Evolutionary conservation across 2,888 invertebrate genomes (phyloP), one percentile per base, ranked within the genome.

Genomic region (Caenorhabditis auriculariae): DNA sequence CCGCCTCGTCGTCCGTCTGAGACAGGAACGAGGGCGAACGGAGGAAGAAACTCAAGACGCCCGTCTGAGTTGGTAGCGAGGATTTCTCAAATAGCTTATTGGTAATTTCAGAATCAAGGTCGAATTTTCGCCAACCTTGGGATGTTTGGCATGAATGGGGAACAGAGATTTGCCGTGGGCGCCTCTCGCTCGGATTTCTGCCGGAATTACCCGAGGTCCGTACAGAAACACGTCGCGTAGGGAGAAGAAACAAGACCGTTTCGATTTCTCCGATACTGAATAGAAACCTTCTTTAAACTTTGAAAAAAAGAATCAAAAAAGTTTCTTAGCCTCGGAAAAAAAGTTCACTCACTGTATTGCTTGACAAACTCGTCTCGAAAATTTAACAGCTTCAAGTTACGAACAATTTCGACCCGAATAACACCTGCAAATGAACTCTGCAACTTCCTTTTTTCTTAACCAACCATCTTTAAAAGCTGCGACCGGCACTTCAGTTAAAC

Each of bases 331-430:
- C n/a, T n/a, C n/a, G n/a, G n/a, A 39, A 17, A 17, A 39, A 49
- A 54, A 47, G 32, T 39, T 7, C 19, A 58, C 65, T 56, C 32
- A 70, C 72, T 57, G 37, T 66, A 71, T 27, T 47, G 44, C 12
- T n/a, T 26, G 23, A 64, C 57, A 54, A 59, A 63, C 4, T 56
- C 42, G 42, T 72, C 68, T 42, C 70, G 57, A 26, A 54, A 49
- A 45, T 75, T 58, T 3, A 77, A 46, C 23, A 70, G 49, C 7
- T 64, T 55, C 61, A 78, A 47, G 74, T 84, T 84, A 12, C 82
- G 73, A 7, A 86, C 81, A 21, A 93, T 91, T 84, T 94, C 93
- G 15, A 94, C 91, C 64, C 93, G 85, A 19, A 98, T 85, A 70
- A 98, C 91, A 4, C 96, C 96, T 66, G 54, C 7, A 60, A 55